phyloP scores from a whole-genome alignment of 2,797 vertebrate species.

The Antrozous pallidus region DNA sequence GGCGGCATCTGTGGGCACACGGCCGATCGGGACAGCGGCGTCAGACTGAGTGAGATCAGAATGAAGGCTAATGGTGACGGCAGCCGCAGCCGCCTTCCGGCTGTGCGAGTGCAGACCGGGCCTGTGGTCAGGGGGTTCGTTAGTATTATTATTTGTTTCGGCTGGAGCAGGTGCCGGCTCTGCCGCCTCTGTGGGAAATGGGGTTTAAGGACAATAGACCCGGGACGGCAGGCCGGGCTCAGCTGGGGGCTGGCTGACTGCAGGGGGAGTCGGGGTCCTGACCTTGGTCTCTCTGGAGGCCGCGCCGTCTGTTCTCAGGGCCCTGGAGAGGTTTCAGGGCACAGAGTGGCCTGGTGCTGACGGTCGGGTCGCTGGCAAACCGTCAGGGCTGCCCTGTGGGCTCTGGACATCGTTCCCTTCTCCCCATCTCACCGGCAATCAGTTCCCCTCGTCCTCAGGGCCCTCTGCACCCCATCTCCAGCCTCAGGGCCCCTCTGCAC shows the following conservation, averaged over 20 bases:
- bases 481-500: background rate
- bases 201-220: background rate
- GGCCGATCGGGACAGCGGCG: too few relatives aligned
- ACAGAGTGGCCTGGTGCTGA: background rate
- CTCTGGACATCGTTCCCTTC: background rate
- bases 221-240: background rate
- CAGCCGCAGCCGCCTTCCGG: too few relatives aligned
- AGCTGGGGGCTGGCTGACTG: background rate
- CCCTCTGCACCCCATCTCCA: background rate
- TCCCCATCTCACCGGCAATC: background rate
- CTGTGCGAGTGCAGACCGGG: background rate
- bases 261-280: background rate
- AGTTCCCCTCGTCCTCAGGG: rapidly evolving
- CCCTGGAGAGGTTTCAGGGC: background rate
- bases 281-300: background rate
- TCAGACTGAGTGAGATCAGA: too few relatives aligned
- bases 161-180: background rate
- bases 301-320: background rate
- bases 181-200: background rate
- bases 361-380: too few relatives aligned
- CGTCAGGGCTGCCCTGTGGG: background rate
- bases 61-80: too few relatives aligned
- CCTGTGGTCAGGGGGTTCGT: background rate
- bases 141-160: too few relatives aligned
- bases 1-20: too few relatives aligned